phyloP scores from a whole-genome alignment of 2,113 vertebrate species.

The Xerus inauris region DNA sequence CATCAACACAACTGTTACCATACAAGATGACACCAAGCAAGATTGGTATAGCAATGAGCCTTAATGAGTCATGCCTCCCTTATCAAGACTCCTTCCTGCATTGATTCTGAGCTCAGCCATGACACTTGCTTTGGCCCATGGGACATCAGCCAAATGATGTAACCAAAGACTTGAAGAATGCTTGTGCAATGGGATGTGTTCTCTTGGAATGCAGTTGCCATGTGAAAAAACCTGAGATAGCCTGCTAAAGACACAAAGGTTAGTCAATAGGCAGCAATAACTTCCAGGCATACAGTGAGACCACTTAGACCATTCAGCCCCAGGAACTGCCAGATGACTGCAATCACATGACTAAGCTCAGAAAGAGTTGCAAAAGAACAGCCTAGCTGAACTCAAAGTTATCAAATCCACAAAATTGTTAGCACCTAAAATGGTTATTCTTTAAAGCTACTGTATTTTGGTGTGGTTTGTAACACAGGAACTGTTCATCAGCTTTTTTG shows the following conservation, averaged over 20 bases:
- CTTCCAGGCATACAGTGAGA: background rate
- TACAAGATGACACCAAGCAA: background rate
- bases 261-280: background rate
- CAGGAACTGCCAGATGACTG: background rate
- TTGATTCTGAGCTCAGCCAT: background rate
- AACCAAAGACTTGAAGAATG: background rate
- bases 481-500: background rate
- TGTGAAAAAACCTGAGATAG: background rate
- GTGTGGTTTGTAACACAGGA: background rate
- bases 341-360: background rate
- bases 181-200: background rate
- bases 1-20: background rate
- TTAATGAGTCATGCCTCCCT: background rate
- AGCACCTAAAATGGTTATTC: background rate
- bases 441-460: background rate
- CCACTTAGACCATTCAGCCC: background rate
- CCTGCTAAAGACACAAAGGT: background rate
- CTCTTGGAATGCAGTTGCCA: background rate
- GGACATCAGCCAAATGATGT: background rate
- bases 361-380: background rate
- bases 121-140: background rate
- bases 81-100: background rate
- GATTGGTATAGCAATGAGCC: accelerated
- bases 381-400: background rate
- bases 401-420: background rate